Base-by-base conservation (phyloP, 2,888 invertebrate genomes). In the Nomada ruficornis region DNA sequence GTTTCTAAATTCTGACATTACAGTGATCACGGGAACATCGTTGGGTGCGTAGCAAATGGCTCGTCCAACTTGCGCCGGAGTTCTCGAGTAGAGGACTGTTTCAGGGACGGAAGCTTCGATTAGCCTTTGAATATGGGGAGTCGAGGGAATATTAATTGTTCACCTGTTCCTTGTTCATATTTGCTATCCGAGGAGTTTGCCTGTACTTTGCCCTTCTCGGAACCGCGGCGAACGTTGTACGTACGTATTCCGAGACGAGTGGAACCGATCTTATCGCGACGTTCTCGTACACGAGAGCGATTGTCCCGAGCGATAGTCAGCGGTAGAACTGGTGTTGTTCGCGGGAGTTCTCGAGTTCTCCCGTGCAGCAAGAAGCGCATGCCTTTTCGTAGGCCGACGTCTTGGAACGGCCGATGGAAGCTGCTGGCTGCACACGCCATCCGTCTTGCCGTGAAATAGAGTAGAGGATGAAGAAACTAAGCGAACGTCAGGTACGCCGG, bases 401-500 rank as follows among this genome's bases (percentile, higher is more conserved):
- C 62, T 60, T 26, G 54, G 57, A 52, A 54, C 67, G 71, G 44
- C 36, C 72, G 72, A 73, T 44, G 42, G 57, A 42, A 26, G 26
- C 64, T 36, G 36, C 42, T 9, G 75, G 59, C 13, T 62, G 62
- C 20, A 36, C 62, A 36, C 50, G 57, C 47, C 77, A 82, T 82
- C 78, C 68, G 69, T 84, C 78, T 68, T 65, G 60, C 7, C 70
- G 36, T 36, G 74, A 72, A 78, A 78, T 57, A 55, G 82, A 64
- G 55, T 57, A 36, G 47, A 59, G 69, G 71, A 63, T 44, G 36
- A 26, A 52, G 87, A 79, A 72, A 79, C 82, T 79, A 77, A 84
- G 84, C 87, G 84, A 80, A 79, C 82, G 87, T 86, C 85, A 82
- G 85, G 60, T 77, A 75, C 79, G 77, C 82, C 68, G 77, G 76